Conservation (phyloP, 2,888 invertebrate species). For the Aspidiotus destructor region DNA sequence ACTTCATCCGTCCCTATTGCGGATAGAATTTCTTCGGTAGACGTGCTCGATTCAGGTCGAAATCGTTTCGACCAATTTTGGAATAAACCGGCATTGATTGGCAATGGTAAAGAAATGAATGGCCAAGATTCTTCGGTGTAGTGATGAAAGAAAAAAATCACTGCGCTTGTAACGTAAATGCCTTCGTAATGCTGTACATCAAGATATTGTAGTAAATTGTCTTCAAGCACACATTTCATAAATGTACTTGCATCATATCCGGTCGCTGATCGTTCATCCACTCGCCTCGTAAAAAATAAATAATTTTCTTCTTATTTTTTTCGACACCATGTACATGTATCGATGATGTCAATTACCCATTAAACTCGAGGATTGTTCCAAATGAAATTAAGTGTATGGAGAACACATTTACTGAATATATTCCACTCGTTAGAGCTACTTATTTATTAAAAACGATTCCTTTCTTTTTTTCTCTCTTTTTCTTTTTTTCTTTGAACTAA, state of each 20-base stretch:
- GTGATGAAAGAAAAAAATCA: background rate
- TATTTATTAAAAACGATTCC: background rate
- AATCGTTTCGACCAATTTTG: slow-evolving; percentile 77
- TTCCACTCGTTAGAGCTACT: too few relatives aligned
- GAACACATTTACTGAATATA: too few relatives aligned
- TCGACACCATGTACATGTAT: too few relatives aligned
- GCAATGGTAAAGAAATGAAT: slow-evolving; percentile 22
- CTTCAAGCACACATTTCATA: too few relatives aligned
- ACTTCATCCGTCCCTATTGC: slow-evolving; percentile 40
- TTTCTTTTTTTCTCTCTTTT: background rate
- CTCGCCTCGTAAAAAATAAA: background rate
- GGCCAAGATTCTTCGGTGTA: slow-evolving; percentile 28
- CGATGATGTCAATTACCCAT: too few relatives aligned
- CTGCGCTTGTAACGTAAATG: background rate
- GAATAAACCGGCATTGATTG: slow-evolving; percentile 49
- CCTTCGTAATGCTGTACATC: too few relatives aligned
- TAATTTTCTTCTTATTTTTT: background rate
- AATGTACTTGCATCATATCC: background rate
- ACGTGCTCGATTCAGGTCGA: slow-evolving; percentile 69
- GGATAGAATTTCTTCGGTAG: slow-evolving; percentile 39
- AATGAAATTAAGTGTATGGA: too few relatives aligned
- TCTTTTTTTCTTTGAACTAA: too few relatives aligned
- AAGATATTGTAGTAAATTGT: too few relatives aligned
- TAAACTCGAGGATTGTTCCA: too few relatives aligned
- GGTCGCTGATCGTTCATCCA: background rate